Base-by-base conservation (phyloP, 2,888 invertebrate species). In the Melinaea marsaeus region DNA sequence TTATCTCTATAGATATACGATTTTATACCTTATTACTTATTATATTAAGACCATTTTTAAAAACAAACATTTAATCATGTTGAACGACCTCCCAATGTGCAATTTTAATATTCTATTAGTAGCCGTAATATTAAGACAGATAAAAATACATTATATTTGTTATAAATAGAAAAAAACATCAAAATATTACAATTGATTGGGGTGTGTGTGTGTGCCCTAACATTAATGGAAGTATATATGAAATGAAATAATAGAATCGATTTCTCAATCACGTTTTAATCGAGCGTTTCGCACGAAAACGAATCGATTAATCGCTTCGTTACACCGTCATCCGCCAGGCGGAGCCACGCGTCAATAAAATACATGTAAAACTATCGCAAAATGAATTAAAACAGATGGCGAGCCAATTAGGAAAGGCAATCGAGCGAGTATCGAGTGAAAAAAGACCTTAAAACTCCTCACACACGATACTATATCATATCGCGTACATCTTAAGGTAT, bases 341-440 rank as follows among this genome's bases (percentile, higher is more conserved):
- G 89, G 90, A 86, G 90, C 87, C 86, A 85, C 86, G 84, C 85
- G 84, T 88, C 90, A 88, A 86, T 90, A 88, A 89, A 90, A 89
- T 89, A 88, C 90, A 87, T 90, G 90, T 90, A 88, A 88, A 90
- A 89, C 90, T 90, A 90, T 90, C 87, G 89, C 88, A 79, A 88
- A 89, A 87, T 90, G 90, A 90, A 90, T 90, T 89, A 86, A 89
- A 89, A 87, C 90, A 88, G 85, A 90, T 88, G 88, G 84, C 79
- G 84, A 88, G 84, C 89, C 90, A 90, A 90, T 90, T 90, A 90
- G 90, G 88, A 84, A 78, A 85, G 83, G 84, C 90, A 90, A 88
- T 88, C 87, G 90, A 85, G 88, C 90, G 90, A 85, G 84, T 86
- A 86, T 84, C 73, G 79, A 75, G 76, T 80, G 83, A 86, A 88